Percentiles rank a stretch among this genome's conserved stretches.
These are phyloP conservation scores for Sesia apiformis DNA, from an alignment of 2,888 invertebrate genomes.

Conservation along the genomic window DNA sequence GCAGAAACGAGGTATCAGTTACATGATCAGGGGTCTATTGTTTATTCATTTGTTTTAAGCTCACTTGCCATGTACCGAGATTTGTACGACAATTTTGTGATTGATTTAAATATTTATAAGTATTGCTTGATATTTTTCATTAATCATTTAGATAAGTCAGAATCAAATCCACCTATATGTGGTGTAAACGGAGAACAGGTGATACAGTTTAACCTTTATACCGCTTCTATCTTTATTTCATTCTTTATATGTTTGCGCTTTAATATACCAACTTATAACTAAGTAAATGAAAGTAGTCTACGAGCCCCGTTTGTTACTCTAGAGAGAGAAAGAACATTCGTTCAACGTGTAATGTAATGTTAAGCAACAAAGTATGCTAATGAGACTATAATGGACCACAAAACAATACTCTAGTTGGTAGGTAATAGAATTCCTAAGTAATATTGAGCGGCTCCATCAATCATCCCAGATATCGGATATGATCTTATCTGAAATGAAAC, in stretches of 20 bases:
- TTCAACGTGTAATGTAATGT: slow-evolving; percentile 2
- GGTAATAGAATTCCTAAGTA: slow-evolving; percentile 67
- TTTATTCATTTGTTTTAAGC: slow-evolving; percentile 32
- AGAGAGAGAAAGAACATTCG: neutral
- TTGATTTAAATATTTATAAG: neutral
- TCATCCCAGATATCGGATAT: slow-evolving; percentile 58
- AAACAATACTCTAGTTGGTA: slow-evolving; percentile 53
- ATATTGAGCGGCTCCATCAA: slow-evolving; percentile 58
- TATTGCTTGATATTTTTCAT: neutral
- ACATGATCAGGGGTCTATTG: slow-evolving; percentile 48
- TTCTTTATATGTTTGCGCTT: too few relatives aligned
- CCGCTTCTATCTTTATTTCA: too few relatives aligned
- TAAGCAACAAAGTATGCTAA: slow-evolving; percentile 47
- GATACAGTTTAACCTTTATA: too few relatives aligned
- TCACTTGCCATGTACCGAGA: neutral
- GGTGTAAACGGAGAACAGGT: too few relatives aligned
- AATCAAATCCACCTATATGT: neutral
- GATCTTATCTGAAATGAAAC: slow-evolving; percentile 72
- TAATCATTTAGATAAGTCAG: neutral
- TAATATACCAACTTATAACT: too few relatives aligned
- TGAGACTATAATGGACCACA: slow-evolving; percentile 55
- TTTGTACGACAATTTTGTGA: neutral
- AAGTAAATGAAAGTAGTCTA: too few relatives aligned
- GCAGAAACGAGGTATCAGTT: slow-evolving; percentile 36
- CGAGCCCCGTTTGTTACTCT: neutral